phyloP scores from a whole-genome alignment of 2,888 invertebrate species.

The Xestoiulus laeticollis region DNA sequence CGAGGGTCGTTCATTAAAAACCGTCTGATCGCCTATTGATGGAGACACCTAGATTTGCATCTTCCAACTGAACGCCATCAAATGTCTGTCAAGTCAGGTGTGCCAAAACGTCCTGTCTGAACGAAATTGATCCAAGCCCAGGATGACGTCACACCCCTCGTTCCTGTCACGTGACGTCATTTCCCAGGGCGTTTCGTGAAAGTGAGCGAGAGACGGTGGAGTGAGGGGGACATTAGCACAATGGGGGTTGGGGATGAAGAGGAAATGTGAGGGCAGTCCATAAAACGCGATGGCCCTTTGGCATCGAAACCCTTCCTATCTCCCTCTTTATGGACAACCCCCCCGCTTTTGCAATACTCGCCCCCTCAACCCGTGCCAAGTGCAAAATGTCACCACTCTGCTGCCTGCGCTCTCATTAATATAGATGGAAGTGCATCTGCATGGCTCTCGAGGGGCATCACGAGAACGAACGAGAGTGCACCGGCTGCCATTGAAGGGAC shows the following conservation, averaged over 20 bases:
- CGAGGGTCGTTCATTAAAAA: neutral
- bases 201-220: neutral
- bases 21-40: neutral
- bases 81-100: neutral
- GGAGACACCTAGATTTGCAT: neutral
- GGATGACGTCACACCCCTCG: neutral
- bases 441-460: neutral
- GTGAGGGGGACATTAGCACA: neutral
- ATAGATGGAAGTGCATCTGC: conserved; percentile 9
- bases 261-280: neutral
- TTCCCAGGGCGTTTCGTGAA: neutral
- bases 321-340: neutral
- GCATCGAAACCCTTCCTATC: neutral
- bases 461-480: conserved; percentile 1
- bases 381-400: neutral
- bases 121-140: neutral
- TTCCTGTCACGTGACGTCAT: neutral
- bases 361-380: neutral
- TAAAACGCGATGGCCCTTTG: neutral
- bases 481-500: conserved; percentile 9
- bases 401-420: neutral
- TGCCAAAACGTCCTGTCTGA: neutral
- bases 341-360: neutral
- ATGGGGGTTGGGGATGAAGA: neutral
- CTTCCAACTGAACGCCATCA: too few species aligned